phyloP scores from a whole-genome alignment of 2,113 vertebrate genomes.

The Camelus dromedarius region DNA sequence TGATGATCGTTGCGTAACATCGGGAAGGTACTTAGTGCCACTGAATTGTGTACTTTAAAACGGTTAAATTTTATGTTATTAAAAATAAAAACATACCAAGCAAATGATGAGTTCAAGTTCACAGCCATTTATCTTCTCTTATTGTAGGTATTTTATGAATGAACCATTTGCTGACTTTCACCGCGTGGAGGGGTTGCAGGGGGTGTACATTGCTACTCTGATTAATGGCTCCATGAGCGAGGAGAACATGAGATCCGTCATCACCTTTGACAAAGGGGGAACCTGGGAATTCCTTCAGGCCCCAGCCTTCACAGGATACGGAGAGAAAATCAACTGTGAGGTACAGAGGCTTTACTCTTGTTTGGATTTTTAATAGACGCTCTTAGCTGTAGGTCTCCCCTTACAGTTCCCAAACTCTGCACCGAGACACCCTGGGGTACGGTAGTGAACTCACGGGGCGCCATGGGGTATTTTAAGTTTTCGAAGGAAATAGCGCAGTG shows the following conservation, averaged over 20 bases:
- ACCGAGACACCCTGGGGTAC: neutral
- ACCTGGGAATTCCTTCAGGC: constrained; percentile 97
- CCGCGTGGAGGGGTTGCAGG: constrained; percentile 95
- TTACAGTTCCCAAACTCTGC: neutral
- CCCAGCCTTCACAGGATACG: constrained; percentile 92
- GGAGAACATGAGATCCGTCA: constrained; percentile 97
- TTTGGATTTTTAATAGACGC: neutral
- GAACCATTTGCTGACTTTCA: constrained; percentile 98
- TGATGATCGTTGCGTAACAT: no score
- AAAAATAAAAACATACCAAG: neutral
- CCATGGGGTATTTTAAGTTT: neutral
- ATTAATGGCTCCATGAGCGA: constrained; percentile 95
- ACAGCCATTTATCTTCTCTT: neutral
- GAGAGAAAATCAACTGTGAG: constrained; percentile 95
- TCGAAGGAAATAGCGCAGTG: neutral
- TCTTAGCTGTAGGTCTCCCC: neutral
- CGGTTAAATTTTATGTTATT: neutral
- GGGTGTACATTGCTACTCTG: constrained; percentile 96
- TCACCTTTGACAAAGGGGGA: constrained; percentile 99
- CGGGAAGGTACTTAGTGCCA: neutral
- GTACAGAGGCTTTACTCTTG: constrained; percentile 82
- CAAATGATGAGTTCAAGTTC: neutral
- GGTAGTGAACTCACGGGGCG: neutral
- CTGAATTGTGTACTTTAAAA: neutral
- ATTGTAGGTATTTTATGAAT: constrained; percentile 94